Evolutionary conservation across 1,140 invertebrate genomes (phyloP).

Genomic region (Cephus cinctus): DNA sequence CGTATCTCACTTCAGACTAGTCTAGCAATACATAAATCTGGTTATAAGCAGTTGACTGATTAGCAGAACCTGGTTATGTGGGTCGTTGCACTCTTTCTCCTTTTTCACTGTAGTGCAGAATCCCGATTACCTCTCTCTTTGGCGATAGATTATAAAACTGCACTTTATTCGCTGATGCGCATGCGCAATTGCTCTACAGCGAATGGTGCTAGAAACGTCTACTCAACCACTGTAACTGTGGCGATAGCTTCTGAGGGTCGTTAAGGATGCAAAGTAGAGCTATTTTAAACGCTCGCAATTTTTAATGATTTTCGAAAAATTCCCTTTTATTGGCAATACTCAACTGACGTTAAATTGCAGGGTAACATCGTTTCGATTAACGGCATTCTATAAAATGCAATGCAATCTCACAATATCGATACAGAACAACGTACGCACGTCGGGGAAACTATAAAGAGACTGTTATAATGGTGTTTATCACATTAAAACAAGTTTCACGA

Average conservation of each 20-base stretch:
- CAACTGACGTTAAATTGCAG: too few relatives aligned
- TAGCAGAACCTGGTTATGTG: conserved; percentile 25
- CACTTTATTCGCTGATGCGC: background rate
- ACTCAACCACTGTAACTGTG: background rate
- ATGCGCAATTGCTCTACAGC: background rate
- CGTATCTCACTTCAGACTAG: background rate
- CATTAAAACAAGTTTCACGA: too few relatives aligned
- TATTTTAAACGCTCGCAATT: background rate
- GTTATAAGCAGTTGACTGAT: conserved; percentile 32
- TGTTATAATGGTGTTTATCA: too few relatives aligned
- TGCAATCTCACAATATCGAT: too few relatives aligned
- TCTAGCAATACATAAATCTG: conserved; percentile 14
- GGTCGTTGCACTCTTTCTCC: conserved; percentile 31
- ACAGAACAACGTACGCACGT: too few relatives aligned
- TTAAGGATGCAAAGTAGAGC: background rate
- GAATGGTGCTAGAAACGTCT: background rate
- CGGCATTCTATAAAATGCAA: too few relatives aligned
- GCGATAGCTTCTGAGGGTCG: background rate
- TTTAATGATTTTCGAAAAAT: background rate
- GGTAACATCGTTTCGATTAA: too few relatives aligned
- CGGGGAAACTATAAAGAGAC: too few relatives aligned
- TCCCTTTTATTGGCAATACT: too few relatives aligned
- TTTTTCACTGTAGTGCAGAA: conserved; percentile 1
- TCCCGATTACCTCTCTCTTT: background rate
- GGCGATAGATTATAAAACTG: conserved; percentile 7